phyloP scores from a whole-genome alignment of 64 coral and sea anemone species.

The Acropora yongei region DNA sequence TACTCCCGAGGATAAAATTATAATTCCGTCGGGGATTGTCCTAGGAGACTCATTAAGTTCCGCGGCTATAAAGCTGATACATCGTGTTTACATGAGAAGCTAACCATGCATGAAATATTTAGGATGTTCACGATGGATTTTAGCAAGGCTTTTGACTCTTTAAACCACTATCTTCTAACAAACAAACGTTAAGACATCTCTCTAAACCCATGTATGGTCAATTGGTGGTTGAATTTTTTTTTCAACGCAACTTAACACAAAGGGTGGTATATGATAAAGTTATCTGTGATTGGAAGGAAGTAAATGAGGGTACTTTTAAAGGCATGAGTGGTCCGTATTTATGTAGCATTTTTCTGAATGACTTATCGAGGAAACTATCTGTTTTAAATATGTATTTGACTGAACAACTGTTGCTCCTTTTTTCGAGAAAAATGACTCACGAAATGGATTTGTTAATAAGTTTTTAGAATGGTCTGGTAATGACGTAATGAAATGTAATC shows the following conservation, averaged over 20 bases:
- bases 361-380: background rate
- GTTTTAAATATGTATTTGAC: constrained; percentile 5
- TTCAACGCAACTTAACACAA: background rate
- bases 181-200: constrained; percentile 7
- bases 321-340: background rate
- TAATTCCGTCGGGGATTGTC: background rate
- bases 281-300: background rate
- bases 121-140: background rate
- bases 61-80: background rate
- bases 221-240: constrained; percentile 1
- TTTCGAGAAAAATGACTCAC: background rate
- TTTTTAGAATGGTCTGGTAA: too few relatives aligned
- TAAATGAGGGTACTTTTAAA: background rate
- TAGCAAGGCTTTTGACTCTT: background rate
- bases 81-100: background rate
- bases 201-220: background rate
- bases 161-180: background rate
- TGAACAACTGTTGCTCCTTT: background rate
- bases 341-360: background rate
- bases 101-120: too few relatives aligned
- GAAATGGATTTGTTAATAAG: too few relatives aligned
- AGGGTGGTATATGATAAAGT: background rate
- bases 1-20: background rate
- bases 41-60: constrained; percentile 8
- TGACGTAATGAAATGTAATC: too few relatives aligned